These are phyloP conservation scores for Anadara kagoshimensis DNA, from an alignment of 1,140 invertebrate species.

Conservation along the genomic window DNA sequence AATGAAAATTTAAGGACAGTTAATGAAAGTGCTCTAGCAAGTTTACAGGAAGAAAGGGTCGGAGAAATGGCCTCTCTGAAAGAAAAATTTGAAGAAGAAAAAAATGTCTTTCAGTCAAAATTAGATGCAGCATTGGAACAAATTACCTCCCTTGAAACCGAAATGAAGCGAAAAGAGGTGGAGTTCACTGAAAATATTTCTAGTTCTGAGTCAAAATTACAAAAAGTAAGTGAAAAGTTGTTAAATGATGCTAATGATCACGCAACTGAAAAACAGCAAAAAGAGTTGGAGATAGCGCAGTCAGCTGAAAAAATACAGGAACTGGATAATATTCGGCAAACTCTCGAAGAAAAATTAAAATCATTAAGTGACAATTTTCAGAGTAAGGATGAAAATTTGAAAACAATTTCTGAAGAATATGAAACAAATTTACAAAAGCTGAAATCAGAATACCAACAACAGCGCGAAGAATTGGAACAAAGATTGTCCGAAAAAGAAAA, in stretches of 20 bases:
- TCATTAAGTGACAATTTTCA: slow-evolving; percentile 50
- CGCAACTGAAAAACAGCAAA: slow-evolving; percentile 42
- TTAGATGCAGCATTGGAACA: no score
- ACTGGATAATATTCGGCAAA: slow-evolving; percentile 51
- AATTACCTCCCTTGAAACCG: slow-evolving; percentile 2
- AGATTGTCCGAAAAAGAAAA: slow-evolving; percentile 30
- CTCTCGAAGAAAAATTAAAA: slow-evolving; percentile 64
- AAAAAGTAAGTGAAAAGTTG: slow-evolving; percentile 19
- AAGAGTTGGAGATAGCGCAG: slow-evolving; percentile 47
- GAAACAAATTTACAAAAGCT: slow-evolving; percentile 36
- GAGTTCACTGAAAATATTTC: slow-evolving; percentile 32
- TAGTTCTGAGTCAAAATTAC: slow-evolving; percentile 41
- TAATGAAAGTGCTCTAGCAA: no score
- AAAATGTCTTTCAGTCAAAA: no score
- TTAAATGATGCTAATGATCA: slow-evolving; percentile 1
- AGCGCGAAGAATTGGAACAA: slow-evolving; percentile 15
- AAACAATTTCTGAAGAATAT: slow-evolving; percentile 41
- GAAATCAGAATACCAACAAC: slow-evolving; percentile 41
- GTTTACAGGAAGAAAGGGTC: no score
- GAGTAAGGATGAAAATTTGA: slow-evolving; percentile 48
- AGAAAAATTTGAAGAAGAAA: no score
- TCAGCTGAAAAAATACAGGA: slow-evolving; percentile 30
- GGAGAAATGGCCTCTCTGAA: no score
- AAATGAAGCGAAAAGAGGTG: slow-evolving; percentile 2
- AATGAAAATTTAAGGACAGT: no score